Base-by-base conservation (phyloP, 2,113 vertebrate species). In the Hyperopisus bebe region DNA sequence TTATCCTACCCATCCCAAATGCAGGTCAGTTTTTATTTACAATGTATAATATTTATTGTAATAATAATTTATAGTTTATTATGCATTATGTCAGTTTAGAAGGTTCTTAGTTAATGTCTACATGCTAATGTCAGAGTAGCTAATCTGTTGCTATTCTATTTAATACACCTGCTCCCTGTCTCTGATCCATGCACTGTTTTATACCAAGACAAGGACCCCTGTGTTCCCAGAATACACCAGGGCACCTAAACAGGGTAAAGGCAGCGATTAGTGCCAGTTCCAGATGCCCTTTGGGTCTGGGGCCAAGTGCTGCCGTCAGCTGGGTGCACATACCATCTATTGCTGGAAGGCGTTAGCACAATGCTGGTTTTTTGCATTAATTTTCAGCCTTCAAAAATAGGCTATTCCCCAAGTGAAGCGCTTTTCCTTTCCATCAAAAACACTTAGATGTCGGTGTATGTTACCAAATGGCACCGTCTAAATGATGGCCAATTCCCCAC, bases 381-480 rank as follows among this genome's bases (percentile, higher is more conserved):
- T 87, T 87, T 87, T 15, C 48, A 87, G 31, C 27, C 31, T 53
- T 13, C 85, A 87, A 87, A 87, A 53, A 87, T 31, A 51, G 85
- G 19, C n/a, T 35, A 19, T 39, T 53, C 48, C 50, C 48, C 50
- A 27, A 35, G 27, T 55, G 50, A 87, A 19, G n/a, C 7, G 31
- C 17, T 47, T 46, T 55, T 35, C 27, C n/a, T 39, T 53, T 87
- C n/a, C 50, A 21, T 87, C 27, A 51, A 86, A 85, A 87, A 53
- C 48, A 15, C 17, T 53, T 51, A 53, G 50, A 51, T 39, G 31
- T 53, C 15, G n/a, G 11, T 55, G 50, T 53, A 87, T 53, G 27
- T 87, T 53, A 53, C 85, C 85, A 87, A 87, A 87, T 87, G 85
- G 47, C 50, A 35, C 85, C 13, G 1, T 47, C 17, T 27, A 55